A percentile compares a stretch with the other conserved stretches of the same genome.
phyloP scores from a whole-genome alignment of 64 coral and sea anemone species.

The Porites australiensis region DNA sequence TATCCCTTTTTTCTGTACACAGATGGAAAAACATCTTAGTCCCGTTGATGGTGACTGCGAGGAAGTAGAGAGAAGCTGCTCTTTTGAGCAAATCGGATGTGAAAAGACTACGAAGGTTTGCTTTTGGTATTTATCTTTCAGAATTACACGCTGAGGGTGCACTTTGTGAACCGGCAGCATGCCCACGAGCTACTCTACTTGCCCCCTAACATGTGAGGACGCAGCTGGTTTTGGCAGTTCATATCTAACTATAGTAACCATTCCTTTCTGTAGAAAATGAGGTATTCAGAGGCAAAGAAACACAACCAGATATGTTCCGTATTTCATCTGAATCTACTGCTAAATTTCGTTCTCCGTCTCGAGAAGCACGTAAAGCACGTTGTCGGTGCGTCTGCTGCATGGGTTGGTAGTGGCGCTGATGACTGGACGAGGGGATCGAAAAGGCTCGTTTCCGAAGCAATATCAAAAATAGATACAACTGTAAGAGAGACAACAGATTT shows the following conservation, averaged over 20 bases:
- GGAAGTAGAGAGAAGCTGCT: constrained; percentile 8
- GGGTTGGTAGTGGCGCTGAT: neutral
- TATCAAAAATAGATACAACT: constrained; percentile 33
- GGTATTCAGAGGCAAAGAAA: constrained; percentile 23
- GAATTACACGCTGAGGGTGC: too few relatives aligned
- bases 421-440: constrained; percentile 22
- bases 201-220: too few relatives aligned
- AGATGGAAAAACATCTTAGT: constrained; percentile 27
- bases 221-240: too few relatives aligned
- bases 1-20: neutral
- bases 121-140: neutral
- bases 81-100: constrained; percentile 29
- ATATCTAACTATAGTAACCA: too few relatives aligned
- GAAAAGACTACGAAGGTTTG: neutral
- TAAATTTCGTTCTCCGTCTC: constrained; percentile 5
- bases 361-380: constrained; percentile 14
- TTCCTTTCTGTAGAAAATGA: constrained; percentile 15
- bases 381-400: neutral
- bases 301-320: constrained; percentile 3
- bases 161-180: too few relatives aligned
- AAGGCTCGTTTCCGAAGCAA: neutral
- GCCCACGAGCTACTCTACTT: too few relatives aligned
- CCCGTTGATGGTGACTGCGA: constrained; percentile 22
- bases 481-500: constrained; percentile 25
- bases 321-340: constrained; percentile 22